These are phyloP conservation scores for Umimayanthus kanabou DNA, from an alignment of 92 coral and sea anemone species.

Conservation along the genomic window DNA sequence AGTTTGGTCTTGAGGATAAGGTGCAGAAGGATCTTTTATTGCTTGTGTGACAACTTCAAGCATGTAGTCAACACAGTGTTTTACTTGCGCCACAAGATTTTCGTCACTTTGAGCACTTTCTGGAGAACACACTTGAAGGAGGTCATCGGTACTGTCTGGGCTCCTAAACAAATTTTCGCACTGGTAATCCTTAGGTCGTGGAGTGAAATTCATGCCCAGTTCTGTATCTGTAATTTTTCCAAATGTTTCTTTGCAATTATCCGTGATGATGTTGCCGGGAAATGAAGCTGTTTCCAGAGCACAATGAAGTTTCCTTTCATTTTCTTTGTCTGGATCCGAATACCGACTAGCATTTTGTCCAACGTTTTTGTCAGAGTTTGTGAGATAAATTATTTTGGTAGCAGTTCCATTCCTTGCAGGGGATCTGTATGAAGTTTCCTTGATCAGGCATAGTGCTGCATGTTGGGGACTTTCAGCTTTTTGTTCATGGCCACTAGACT, in stretches of 20 bases:
- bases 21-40: neutral
- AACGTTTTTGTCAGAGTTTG: slow-evolving; percentile 5
- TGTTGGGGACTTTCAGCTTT: too few relatives aligned
- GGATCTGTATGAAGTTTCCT: neutral
- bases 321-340: neutral
- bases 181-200: neutral
- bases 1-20: neutral
- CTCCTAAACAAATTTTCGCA: neutral
- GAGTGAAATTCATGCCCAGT: neutral
- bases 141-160: neutral
- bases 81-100: neutral
- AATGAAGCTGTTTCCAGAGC: neutral
- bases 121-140: neutral
- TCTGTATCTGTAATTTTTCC: neutral
- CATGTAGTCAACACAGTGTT: slow-evolving; percentile 2
- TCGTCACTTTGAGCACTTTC: neutral
- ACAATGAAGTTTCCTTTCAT: neutral
- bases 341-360: neutral
- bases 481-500: neutral
- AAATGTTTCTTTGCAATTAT: neutral
- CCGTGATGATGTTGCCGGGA: neutral
- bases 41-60: neutral
- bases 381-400: slow-evolving; percentile 25
- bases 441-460: slow-evolving; percentile 12
- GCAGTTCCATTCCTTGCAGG: slow-evolving; percentile 13